Evolutionary conservation across 2,888 invertebrate species (phyloP), one percentile per base, ranked within the genome.

Genomic region (Drosophila hamatofila): DNA sequence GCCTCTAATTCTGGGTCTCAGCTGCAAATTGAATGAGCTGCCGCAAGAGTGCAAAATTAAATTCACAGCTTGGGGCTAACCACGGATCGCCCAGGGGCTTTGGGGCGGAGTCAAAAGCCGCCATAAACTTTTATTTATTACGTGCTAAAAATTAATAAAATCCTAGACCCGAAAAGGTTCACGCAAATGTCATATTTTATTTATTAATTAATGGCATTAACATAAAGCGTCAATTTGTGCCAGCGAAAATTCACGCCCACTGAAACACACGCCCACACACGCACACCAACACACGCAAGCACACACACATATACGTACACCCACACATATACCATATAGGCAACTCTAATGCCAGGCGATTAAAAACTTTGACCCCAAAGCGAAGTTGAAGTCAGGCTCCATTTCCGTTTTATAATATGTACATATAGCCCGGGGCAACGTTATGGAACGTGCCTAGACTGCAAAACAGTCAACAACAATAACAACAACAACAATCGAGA

Each of bases 191-290:
- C 84, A 78, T 82, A 82, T 88, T 83, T 89, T 83, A 78, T 79
- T 89, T 79, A 89, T 89, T 86, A 89, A 89, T 86, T 86, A 86
- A 88, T 74, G 72, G 75, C 86, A 88, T 86, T 86, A 89, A 75
- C 73, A 83, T 82, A 80, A 88, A 89, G 69, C 88, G 82, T 80
- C 83, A 88, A 86, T 88, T 85, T 89, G 89, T 80, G 72, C 49
- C 48, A 44, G 16, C 65, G 21, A 18, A 33, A 0, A 30, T 30
- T 11, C 11, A 30, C 30, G 30, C 30, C 30, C 12, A 18, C 49
- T n/a, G n/a, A n/a, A n/a, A 8, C 51, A 25, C 35, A 37, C 35
- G 16, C 37, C 48, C 52, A 42, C 59, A 58, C 63, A 51, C 25
- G 44, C 37, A 8, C 21, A 16, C 37, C 25, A n/a, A 56, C 18